Evolutionary conservation across 1,140 invertebrate species (phyloP).

Genomic region (Drosophila gunungcola): DNA sequence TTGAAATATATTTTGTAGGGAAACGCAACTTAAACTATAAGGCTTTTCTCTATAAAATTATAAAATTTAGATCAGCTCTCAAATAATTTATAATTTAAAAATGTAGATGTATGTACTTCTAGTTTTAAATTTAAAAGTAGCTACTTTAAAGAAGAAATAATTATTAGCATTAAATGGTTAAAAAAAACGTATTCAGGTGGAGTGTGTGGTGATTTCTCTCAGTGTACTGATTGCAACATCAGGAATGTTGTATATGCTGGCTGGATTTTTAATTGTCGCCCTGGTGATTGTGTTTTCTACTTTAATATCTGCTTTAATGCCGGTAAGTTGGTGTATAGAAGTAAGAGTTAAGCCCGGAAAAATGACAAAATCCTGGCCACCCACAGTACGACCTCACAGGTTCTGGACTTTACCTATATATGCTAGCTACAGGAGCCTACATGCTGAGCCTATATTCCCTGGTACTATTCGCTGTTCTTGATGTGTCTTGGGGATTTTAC

Average conservation of each 20-base stretch:
- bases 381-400: conserved; percentile 51
- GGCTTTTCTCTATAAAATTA: too few relatives aligned
- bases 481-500: conserved; percentile 16
- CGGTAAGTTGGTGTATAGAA: conserved; percentile 27
- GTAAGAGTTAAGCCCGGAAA: too few relatives aligned
- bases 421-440: conserved; percentile 19
- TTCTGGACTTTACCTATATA: conserved; percentile 15
- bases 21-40: too few relatives aligned
- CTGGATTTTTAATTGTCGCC: conserved; percentile 11
- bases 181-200: conserved; percentile 25
- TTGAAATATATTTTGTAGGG: too few relatives aligned
- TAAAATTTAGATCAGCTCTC: too few relatives aligned
- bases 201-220: conserved; percentile 19
- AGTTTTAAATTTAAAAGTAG: too few relatives aligned
- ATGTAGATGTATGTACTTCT: too few relatives aligned
- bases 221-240: conserved; percentile 6
- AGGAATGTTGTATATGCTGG: neutral
- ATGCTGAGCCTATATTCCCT: conserved; percentile 39
- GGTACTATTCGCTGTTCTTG: conserved; percentile 18
- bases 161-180: neutral
- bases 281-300: conserved; percentile 21
- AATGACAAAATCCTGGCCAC: neutral
- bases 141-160: too few relatives aligned
- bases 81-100: too few relatives aligned
- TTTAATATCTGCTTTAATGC: conserved; percentile 1